A percentile compares a stretch with the other conserved stretches of the same genome.
These are phyloP conservation scores for Alligator mississippiensis DNA, from an alignment of 2,113 vertebrate genomes.

Conservation along the genomic window DNA sequence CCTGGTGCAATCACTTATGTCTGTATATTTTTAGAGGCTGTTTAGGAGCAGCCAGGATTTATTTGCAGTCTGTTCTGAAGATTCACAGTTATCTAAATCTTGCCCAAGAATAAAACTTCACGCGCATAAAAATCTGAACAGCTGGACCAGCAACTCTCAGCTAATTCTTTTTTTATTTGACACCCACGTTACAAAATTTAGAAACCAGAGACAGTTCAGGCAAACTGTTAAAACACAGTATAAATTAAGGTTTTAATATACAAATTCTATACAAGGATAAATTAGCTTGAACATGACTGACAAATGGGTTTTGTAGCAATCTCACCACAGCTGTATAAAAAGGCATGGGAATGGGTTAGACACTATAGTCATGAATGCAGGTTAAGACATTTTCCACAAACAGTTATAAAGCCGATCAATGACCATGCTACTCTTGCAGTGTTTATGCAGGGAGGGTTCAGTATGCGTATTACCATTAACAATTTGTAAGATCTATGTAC, in stretches of 20 bases:
- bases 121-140: not conserved
- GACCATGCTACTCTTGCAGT: conserved; percentile 69
- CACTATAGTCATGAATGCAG: conserved; percentile 63
- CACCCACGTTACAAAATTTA: conserved; percentile 82
- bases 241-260: conserved; percentile 78
- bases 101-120: not conserved
- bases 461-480: conserved; percentile 63
- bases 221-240: conserved; percentile 85
- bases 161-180: conserved; percentile 47
- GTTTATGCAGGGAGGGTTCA: conserved; percentile 56
- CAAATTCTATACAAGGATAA: conserved; percentile 78
- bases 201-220: conserved; percentile 80
- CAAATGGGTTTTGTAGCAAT: conserved; percentile 71
- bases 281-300: conserved; percentile 74
- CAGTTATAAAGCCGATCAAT: conserved; percentile 65
- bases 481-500: conserved; percentile 72
- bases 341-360: conserved; percentile 59
- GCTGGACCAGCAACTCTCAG: not conserved
- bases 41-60: not conserved
- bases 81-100: not conserved
- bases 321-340: conserved; percentile 75
- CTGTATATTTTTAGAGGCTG: not conserved
- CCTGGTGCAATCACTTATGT: not conserved
- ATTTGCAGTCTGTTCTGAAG: not conserved
- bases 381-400: conserved; percentile 69